Evolutionary conservation across 1,140 invertebrate species (phyloP).

Genomic region (Nylanderia fulva): DNA sequence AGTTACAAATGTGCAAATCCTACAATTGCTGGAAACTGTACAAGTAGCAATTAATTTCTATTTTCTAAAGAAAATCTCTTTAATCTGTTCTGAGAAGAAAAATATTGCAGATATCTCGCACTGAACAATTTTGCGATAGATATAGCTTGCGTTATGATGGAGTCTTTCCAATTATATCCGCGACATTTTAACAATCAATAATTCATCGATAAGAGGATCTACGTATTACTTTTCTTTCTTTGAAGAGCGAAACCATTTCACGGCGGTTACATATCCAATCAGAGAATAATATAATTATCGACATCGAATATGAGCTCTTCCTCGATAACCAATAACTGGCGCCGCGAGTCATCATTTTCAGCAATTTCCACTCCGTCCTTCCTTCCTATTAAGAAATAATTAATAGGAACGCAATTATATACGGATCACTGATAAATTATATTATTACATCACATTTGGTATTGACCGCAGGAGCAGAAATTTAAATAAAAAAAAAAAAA

Average conservation of each 20-base stretch:
- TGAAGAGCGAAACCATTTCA: slow-evolving; percentile 41
- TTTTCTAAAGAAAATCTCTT: neutral
- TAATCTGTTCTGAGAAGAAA: neutral
- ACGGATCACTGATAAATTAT: slow-evolving; percentile 50
- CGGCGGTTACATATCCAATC: neutral
- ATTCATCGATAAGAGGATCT: slow-evolving; percentile 33
- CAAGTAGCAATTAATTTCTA: neutral
- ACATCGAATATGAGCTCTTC: neutral
- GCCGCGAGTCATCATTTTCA: slow-evolving; percentile 33
- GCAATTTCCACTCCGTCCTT: slow-evolving; percentile 39
- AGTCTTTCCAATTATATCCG: slow-evolving; percentile 21
- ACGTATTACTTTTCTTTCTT: slow-evolving; percentile 1
- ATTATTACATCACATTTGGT: slow-evolving; percentile 28
- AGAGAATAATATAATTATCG: slow-evolving; percentile 45
- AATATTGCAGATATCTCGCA: slow-evolving; percentile 15
- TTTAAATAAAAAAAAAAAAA: slow-evolving; percentile 3
- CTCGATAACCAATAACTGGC: slow-evolving; percentile 38
- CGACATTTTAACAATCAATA: slow-evolving; percentile 41
- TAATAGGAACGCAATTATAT: slow-evolving; percentile 41
- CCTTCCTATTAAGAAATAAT: slow-evolving; percentile 51
- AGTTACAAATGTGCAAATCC: neutral
- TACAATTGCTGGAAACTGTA: neutral
- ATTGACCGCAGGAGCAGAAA: neutral
- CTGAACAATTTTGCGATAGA: neutral
- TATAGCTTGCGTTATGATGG: neutral